Conservation (phyloP, 2,113 vertebrate species). For the Vidua chalybeata region DNA sequence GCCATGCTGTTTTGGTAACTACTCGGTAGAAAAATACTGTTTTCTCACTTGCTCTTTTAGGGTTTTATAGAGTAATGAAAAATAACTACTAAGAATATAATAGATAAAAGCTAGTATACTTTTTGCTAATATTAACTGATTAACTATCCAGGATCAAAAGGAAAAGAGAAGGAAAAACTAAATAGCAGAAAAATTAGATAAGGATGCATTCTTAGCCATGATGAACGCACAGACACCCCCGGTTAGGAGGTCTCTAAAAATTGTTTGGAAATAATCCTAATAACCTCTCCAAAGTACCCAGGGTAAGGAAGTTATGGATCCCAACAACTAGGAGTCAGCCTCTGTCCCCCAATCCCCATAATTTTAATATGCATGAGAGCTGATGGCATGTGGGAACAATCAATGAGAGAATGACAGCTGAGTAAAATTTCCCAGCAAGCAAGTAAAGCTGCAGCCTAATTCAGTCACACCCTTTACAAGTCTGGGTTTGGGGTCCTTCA, state of each 20-base stretch:
- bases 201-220: fast-evolving
- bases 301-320: not conserved
- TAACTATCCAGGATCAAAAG: not conserved
- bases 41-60: fast-evolving
- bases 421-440: not conserved
- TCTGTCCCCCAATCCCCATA: not conserved
- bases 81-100: not conserved
- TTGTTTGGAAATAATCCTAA: not conserved
- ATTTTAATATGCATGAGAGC: slow-evolving; percentile 1
- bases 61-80: not conserved
- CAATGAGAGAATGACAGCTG: slow-evolving; percentile 29
- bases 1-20: not conserved
- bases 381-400: slow-evolving; percentile 16
- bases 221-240: not conserved
- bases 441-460: not conserved
- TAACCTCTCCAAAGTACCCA: not conserved
- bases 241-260: not conserved
- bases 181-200: not conserved
- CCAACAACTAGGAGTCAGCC: not conserved
- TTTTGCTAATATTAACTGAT: not conserved
- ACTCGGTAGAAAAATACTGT: not conserved
- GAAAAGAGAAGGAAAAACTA: not conserved
- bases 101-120: not conserved
- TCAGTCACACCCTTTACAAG: not conserved
- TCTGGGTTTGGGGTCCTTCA: not conserved